Base-by-base conservation (phyloP, 2,113 vertebrate species). In the Apeltes quadracus region DNA sequence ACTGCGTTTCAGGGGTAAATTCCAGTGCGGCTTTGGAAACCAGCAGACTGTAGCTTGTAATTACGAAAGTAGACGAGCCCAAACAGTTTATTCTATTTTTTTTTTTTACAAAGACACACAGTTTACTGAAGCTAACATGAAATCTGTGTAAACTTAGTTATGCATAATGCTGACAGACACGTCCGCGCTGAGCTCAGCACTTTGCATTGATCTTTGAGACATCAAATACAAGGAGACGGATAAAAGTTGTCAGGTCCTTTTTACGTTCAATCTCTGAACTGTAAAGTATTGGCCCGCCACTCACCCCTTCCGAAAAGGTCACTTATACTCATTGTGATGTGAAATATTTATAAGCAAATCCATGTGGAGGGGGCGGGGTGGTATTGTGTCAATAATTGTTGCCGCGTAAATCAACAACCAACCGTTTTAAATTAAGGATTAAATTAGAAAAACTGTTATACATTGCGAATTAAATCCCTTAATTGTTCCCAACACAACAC, bases 41-140 rank as follows among this genome's bases (percentile, higher is more conserved):
- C 87, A 91, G 68, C 22, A 88, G 91, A 91, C 83, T 90, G 85
- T 89, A 90, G 85, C 85, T 78, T 76, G 86, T 85, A 88, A 90
- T 83, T 78, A 82, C 87, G 74, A 80, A 70, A 54, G 68, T 66
- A 75, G 66, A 67, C 34, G 25, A 59, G 77, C 22, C 64, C n/a
- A 12, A 23, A 43, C 22, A 75, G 58, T 55, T 70, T 58, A 29
- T 29, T 41, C 6, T 34, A 7, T 4, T 34, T 34, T 34, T 13
- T 36, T 41, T 11, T 44, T 70, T 77, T 43, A 18, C 25, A 69
- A 68, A 76, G 54, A 50, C 29, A 4, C 32, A 72, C 7, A 2
- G 22, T 16, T 46, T 13, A 39, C 27, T 38, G 62, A 22, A 18
- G 38, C 55, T 16, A 8, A 54, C 43, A 25, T 46, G 7, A 61